These are phyloP conservation scores for Deladenus siricidicola DNA, from an alignment of 2,888 invertebrate genomes.

Conservation along the genomic window DNA sequence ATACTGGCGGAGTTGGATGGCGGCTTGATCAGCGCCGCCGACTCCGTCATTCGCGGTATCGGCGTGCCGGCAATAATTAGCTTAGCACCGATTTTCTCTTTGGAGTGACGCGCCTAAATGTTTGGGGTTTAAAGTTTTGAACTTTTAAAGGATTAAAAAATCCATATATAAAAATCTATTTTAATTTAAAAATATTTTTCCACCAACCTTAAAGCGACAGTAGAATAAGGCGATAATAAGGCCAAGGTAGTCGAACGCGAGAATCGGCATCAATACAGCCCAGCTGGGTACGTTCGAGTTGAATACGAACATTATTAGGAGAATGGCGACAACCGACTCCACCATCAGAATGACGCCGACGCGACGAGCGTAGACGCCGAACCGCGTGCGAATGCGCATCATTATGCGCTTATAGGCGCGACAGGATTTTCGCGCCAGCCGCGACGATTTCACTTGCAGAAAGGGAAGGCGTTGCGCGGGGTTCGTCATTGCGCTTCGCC, in stretches of 20 bases:
- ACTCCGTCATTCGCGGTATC: conserved; percentile 16
- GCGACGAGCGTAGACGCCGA: conserved; percentile 7
- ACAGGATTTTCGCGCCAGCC: not conserved
- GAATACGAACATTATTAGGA: conserved; percentile 29
- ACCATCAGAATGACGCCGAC: conserved; percentile 23
- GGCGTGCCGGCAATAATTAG: conserved; percentile 19
- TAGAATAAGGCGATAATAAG: conserved; percentile 30
- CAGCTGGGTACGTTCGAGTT: conserved; percentile 34
- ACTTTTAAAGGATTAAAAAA: not conserved
- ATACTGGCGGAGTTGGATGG: not conserved
- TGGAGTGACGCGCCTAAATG: conserved; percentile 5
- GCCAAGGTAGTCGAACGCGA: conserved; percentile 41
- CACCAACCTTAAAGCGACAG: conserved; percentile 28
- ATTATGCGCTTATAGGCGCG: not conserved
- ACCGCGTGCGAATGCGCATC: not conserved
- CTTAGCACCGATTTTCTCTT: conserved; percentile 11
- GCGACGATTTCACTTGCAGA: conserved; percentile 36
- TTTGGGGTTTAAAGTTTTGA: not conserved
- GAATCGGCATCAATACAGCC: conserved; percentile 38
- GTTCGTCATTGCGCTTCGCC: conserved; percentile 34
- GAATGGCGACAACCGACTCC: conserved; percentile 31
- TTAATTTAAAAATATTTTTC: not conserved
- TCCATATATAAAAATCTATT: not conserved
- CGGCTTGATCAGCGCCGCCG: conserved; percentile 9
- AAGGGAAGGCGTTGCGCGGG: conserved; percentile 45